These are phyloP conservation scores for Mactromeris polynyma DNA, from an alignment of 2,888 invertebrate species.

Conservation along the genomic window DNA sequence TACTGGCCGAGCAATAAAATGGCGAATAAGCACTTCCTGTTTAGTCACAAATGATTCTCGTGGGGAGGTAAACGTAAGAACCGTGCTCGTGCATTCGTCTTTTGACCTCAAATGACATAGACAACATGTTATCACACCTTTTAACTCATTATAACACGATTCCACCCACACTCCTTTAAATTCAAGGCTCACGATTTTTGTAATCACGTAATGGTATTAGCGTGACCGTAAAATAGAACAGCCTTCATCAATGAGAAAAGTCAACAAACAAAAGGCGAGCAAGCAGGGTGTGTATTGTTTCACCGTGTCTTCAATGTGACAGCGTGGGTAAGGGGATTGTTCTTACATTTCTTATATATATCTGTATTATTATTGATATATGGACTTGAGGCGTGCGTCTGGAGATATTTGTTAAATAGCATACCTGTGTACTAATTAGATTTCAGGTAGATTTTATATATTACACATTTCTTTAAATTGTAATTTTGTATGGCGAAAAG, in stretches of 20 bases:
- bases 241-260: constrained; percentile 33
- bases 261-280: constrained; percentile 39
- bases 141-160: not conserved
- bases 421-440: constrained; percentile 27
- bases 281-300: constrained; percentile 27
- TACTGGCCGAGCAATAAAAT: constrained; percentile 58
- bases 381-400: not conserved
- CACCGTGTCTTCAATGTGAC: not conserved
- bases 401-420: not conserved
- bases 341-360: not conserved
- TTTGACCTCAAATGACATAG: not conserved
- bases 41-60: constrained; percentile 44
- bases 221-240: constrained; percentile 14
- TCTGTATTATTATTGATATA: not conserved
- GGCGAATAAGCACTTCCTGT: constrained; percentile 75
- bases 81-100: not conserved
- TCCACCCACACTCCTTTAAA: not conserved
- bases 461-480: not conserved
- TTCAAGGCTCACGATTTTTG: not conserved
- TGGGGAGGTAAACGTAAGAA: constrained; percentile 52
- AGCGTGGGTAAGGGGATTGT: constrained; percentile 20
- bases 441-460: constrained; percentile 7
- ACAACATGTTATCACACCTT: not conserved
- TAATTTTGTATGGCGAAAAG: not conserved
- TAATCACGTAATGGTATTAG: not conserved